Conservation (phyloP, 2,888 invertebrate genomes). For the Apotomis capreana region DNA sequence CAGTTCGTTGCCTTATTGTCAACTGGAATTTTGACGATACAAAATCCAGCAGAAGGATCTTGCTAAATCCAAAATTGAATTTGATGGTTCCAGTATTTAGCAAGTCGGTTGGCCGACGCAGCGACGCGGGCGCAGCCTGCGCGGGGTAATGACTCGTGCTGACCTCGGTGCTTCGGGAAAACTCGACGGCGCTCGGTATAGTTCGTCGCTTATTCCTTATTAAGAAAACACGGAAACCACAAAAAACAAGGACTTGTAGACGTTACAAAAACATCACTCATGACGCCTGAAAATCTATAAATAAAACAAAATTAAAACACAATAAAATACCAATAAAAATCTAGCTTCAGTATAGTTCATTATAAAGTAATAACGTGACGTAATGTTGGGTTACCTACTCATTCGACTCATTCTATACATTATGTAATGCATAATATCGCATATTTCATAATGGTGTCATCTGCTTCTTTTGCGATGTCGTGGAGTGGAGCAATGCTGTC, state of each 20-base stretch:
- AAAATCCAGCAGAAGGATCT: neutral
- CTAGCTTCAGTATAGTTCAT: conserved; percentile 3
- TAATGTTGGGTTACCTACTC: conserved; percentile 20
- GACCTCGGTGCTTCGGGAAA: conserved; percentile 83
- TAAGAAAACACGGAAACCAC: conserved; percentile 29
- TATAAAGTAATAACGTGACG: conserved; percentile 28
- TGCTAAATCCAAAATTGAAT: conserved; percentile 8
- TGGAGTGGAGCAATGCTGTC: neutral
- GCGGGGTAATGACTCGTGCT: conserved; percentile 86
- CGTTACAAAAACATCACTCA: neutral
- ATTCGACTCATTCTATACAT: conserved; percentile 23
- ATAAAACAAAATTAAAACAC: no score
- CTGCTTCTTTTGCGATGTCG: conserved; percentile 15
- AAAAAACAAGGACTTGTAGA: conserved; percentile 23
- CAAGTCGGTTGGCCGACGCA: conserved; percentile 35
- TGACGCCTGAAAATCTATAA: neutral
- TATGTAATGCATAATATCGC: conserved; percentile 32
- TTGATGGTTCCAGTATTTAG: conserved; percentile 9
- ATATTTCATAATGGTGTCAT: conserved; percentile 34
- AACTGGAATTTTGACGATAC: conserved; percentile 12
- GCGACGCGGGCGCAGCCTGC: conserved; percentile 59
- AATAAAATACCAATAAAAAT: no score
- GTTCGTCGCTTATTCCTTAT: conserved; percentile 51
- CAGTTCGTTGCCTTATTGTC: neutral
- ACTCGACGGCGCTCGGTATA: conserved; percentile 66